Evolutionary conservation across 2,888 invertebrate genomes (phyloP), one percentile per base, ranked within the genome.

Genomic region (Malthinus flaveolus): DNA sequence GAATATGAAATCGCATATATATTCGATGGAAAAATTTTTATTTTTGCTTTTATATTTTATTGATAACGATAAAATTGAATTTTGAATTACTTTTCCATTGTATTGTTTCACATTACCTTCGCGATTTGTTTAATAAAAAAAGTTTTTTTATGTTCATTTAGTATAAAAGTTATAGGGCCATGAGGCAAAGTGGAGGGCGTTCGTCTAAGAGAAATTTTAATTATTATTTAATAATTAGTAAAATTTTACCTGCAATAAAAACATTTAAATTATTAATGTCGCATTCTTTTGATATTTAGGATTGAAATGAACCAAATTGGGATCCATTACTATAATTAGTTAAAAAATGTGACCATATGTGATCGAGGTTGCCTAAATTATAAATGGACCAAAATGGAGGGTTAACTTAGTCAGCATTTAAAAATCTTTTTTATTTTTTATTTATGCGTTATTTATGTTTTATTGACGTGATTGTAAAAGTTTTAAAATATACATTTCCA

Each of bases 271-370:
- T 71, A 69, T 66, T 72, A 71, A 74, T 73, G 73, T 73, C 70
- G 54, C 73, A 72, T 72, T 71, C 72, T 73, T 71, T 71, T 64
- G 61, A 67, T 70, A 73, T 69, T 69, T 69, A 73, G 73, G 72
- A 74, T 72, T 72, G 73, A 75, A 74, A 74, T 73, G 71, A 70
- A 62, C 73, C 68, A 68, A 74, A 73, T 73, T 73, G 72, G 71
- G 74, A 71, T 74, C 74, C 74, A 74, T 75, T 74, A 74, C 74
- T 72, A 73, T 74, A 73, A 75, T 75, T 74, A 75, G 72, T 71
- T 73, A 67, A 70, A 59, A 69, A 73, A 73, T 73, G 73, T 68
- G 68, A 66, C 71, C 72, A 71, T 68, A 72, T 73, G 73, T 72
- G 74, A 74, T 74, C 73, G 74, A 70, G 73, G 73, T 73, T 73